These are phyloP conservation scores for Sphyrna mokarran DNA, from an alignment of 2,113 vertebrate genomes.

Conservation along the genomic window DNA sequence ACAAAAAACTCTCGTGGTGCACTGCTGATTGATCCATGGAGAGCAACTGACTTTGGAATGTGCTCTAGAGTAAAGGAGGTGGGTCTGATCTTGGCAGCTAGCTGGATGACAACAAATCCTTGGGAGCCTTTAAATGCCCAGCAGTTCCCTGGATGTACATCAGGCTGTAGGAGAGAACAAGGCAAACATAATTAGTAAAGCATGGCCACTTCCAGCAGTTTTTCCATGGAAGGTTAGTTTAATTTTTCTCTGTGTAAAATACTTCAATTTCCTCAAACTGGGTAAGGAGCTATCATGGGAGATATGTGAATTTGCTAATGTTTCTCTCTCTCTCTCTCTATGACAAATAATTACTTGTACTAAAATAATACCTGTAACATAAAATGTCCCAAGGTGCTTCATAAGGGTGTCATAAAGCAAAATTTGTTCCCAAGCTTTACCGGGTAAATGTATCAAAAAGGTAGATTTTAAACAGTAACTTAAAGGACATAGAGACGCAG, in stretches of 20 bases:
- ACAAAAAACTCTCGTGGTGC: constrained; percentile 82
- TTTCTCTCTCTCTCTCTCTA: neutral
- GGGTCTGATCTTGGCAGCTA: constrained; percentile 69
- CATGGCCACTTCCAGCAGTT: neutral
- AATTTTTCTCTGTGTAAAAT: neutral
- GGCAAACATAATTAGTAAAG: neutral
- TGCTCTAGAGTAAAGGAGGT: constrained; percentile 82
- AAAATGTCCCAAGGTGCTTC: neutral
- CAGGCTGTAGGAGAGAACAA: constrained; percentile 52
- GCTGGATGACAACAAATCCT: constrained; percentile 75
- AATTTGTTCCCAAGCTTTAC: too few species aligned
- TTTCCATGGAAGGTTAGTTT: neutral
- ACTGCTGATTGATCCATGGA: constrained; percentile 73
- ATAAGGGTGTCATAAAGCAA: too few species aligned
- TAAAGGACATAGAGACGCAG: too few species aligned
- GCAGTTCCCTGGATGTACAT: constrained; percentile 83
- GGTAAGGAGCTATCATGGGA: neutral
- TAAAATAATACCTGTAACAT: neutral
- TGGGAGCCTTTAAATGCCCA: constrained; percentile 85
- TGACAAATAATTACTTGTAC: neutral
- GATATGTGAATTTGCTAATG: neutral
- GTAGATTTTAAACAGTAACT: too few species aligned
- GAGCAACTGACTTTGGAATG: constrained; percentile 72
- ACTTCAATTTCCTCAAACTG: neutral
- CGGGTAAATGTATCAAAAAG: too few species aligned